A percentile compares a stretch with the other conserved stretches of the same genome.
Evolutionary conservation across 2,113 vertebrate genomes (phyloP).

Genomic region (Podarcis muralis): DNA sequence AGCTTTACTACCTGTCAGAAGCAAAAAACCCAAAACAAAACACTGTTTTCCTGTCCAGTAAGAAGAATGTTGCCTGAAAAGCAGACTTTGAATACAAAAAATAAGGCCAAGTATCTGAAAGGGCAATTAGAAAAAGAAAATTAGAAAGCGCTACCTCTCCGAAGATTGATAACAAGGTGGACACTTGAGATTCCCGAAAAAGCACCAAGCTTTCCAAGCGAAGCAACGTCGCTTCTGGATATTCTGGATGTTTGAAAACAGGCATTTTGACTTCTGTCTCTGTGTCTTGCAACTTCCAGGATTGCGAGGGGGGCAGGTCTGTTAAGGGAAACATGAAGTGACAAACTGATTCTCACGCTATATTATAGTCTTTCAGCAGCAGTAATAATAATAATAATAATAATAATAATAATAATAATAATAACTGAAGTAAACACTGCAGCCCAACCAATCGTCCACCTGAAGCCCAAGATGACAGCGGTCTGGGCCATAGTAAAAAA

Average conservation of each 20-base stretch:
- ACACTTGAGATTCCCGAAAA: constrained; percentile 87
- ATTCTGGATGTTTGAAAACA: constrained; percentile 69
- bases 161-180: constrained; percentile 83
- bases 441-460: background rate
- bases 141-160: constrained; percentile 81
- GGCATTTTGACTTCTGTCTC: constrained; percentile 67
- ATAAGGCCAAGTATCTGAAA: background rate
- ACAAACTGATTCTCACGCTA: background rate
- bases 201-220: constrained; percentile 77
- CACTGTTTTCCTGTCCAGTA: background rate
- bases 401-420: no score
- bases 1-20: background rate
- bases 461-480: background rate
- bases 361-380: background rate
- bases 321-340: constrained; percentile 24
- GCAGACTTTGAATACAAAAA: accelerated
- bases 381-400: no score
- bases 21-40: background rate
- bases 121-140: accelerated
- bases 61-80: background rate
- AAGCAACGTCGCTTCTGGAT: constrained; percentile 75
- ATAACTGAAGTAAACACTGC: no score
- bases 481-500: no score
- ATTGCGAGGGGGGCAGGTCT: constrained; percentile 10
- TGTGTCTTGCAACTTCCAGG: background rate